A percentile compares a stretch with the other conserved stretches of the same genome.
Conservation (phyloP, 2,113 vertebrate genomes). For the Boulengeromyrus knoepffleri region DNA sequence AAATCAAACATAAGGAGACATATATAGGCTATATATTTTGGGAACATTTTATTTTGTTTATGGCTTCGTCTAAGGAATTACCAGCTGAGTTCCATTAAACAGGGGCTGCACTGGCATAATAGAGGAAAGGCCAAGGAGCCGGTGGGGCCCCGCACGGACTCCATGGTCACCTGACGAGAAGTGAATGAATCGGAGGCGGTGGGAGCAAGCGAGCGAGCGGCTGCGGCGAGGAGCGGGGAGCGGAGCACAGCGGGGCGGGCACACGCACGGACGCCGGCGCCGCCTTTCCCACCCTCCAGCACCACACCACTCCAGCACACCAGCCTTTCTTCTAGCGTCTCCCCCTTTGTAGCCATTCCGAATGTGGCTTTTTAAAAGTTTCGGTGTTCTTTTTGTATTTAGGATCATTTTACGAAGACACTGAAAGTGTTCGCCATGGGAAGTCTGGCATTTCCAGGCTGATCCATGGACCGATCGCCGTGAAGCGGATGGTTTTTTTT, state of each 20-base stretch:
- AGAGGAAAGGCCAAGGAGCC: neutral
- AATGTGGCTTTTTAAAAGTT: slow-evolving; percentile 11
- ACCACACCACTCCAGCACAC: neutral
- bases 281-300: neutral
- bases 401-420: neutral
- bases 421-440: slow-evolving; percentile 40
- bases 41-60: neutral
- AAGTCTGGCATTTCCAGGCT: slow-evolving; percentile 37
- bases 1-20: neutral
- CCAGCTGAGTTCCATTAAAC: neutral
- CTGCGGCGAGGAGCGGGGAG: neutral
- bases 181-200: slow-evolving; percentile 34
- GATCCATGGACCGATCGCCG: slow-evolving; percentile 37
- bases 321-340: neutral
- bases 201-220: slow-evolving; percentile 20
- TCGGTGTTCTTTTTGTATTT: slow-evolving; percentile 5
- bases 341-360: neutral
- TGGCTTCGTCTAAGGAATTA: neutral
- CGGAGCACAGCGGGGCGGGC: neutral
- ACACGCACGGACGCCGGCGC: neutral
- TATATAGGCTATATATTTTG: neutral
- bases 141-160: slow-evolving; percentile 19
- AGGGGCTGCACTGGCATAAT: neutral
- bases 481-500: slow-evolving; percentile 17
- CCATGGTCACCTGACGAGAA: slow-evolving; percentile 44